Base-by-base conservation (phyloP, 2,113 vertebrate genomes). In the Heterotilapia buettikoferi region DNA sequence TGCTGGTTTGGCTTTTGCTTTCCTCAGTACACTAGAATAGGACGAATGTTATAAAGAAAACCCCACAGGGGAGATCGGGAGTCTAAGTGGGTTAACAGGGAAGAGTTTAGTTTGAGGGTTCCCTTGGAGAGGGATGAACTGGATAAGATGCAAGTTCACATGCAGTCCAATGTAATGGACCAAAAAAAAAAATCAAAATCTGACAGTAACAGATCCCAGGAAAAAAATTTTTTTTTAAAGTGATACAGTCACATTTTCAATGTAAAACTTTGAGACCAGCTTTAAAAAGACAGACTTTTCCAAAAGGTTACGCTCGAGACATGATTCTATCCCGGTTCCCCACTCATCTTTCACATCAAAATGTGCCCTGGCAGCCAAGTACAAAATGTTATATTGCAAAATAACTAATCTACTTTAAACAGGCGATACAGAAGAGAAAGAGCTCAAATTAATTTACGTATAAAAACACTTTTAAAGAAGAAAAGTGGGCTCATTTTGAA, bases 71-170 rank as follows among this genome's bases (percentile, higher is more conserved):
- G 83, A 90, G 79, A 59, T 80, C n/a, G 18, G 80, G 50, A 10
- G 82, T 93, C 86, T 90, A 94, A 92, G 85, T 90, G 83, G 92
- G 90, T 93, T 93, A 93, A 90, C 88, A 91, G 90, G 68, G 50
- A 92, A 94, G 88, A 92, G 94, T 95, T 96, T 94, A 91, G 93
- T 91, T 89, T 88, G 93, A 93, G 92, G 92, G 90, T 92, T 93
- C 86, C 93, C 91, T 90, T 86, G 38, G 86, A 92, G 88, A 95
- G 84, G 53, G 54, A 86, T 79, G 71, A 92, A 86, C 85, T 82
- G 85, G 80, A 79, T 85, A 73, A 86, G 87, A 86, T 87, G 80
- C 80, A 90, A 93, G 91, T 95, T 95, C 90, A 94, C 86, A 92
- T 91, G 88, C 90, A 91, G 93, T 92, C 91, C 87, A 80, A 61